A percentile compares a stretch with the other conserved stretches of the same genome.
Evolutionary conservation across 1,140 invertebrate genomes (phyloP).

Genomic region (Episyrphus balteatus): DNA sequence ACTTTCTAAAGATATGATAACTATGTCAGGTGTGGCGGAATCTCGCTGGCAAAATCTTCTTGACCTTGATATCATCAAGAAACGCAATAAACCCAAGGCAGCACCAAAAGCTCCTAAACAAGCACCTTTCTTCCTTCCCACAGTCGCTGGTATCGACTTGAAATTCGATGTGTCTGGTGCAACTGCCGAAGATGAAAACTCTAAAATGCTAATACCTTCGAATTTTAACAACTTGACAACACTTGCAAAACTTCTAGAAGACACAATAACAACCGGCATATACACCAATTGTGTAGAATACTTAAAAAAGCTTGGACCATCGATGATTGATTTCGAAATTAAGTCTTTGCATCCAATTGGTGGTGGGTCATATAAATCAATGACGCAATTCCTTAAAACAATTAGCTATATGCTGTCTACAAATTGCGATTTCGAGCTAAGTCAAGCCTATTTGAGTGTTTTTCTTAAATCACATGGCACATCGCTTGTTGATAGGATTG

Average conservation of each 20-base stretch:
- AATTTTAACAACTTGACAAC: constrained; percentile 50
- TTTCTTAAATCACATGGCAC: constrained; percentile 80
- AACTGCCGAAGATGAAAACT: constrained; percentile 32
- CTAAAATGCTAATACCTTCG: constrained; percentile 43
- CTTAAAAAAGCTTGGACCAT: constrained; percentile 73
- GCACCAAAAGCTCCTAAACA: constrained; percentile 66
- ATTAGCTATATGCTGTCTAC: constrained; percentile 59
- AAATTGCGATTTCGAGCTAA: constrained; percentile 82
- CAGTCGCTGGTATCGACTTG: constrained; percentile 68
- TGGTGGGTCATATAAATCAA: constrained; percentile 53
- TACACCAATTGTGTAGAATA: constrained; percentile 52
- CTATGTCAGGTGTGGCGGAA: constrained; percentile 70
- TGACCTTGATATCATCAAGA: constrained; percentile 80
- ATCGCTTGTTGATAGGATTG: constrained; percentile 44
- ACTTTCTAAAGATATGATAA: constrained; percentile 70
- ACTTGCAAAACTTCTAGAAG: constrained; percentile 52
- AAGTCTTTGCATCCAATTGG: constrained; percentile 61
- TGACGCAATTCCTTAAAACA: constrained; percentile 73
- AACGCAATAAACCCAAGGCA: constrained; percentile 83
- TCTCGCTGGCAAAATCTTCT: constrained; percentile 91
- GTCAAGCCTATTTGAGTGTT: constrained; percentile 80
- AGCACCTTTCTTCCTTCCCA: constrained; percentile 93
- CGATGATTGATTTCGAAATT: constrained; percentile 83
- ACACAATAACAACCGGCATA: constrained; percentile 30
- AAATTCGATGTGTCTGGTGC: constrained; percentile 62